These are phyloP conservation scores for Daubentonia madagascariensis DNA, from an alignment of 2,113 vertebrate genomes.

Conservation along the genomic window DNA sequence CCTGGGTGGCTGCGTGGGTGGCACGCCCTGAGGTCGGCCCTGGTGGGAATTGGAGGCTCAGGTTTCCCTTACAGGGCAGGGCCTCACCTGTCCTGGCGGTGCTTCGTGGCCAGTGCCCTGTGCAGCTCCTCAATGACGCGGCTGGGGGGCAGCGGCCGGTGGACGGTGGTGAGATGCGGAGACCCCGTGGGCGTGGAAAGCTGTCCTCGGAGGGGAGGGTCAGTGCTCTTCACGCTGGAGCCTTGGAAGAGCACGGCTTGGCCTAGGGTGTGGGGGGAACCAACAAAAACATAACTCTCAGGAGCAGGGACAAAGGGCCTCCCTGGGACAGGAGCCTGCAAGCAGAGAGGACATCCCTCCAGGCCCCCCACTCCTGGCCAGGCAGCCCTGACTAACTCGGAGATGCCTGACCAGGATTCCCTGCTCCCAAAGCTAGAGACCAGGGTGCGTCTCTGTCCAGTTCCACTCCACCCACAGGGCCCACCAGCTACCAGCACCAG, in stretches of 20 bases:
- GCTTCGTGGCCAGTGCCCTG: slow-evolving; percentile 94
- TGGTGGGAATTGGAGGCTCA: rapidly evolving
- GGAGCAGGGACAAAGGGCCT: slow-evolving; percentile 84
- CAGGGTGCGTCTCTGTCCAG: rapidly evolving
- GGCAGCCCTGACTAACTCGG: rapidly evolving
- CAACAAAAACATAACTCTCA: slow-evolving; percentile 84
- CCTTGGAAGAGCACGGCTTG: slow-evolving; percentile 83
- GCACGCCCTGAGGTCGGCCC: rapidly evolving
- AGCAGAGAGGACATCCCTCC: not conserved
- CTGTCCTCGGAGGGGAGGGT: slow-evolving; percentile 85
- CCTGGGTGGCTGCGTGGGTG: rapidly evolving
- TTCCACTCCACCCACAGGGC: rapidly evolving
- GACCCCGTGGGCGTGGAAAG: slow-evolving; percentile 91
- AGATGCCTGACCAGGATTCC: not conserved
- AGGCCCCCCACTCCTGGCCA: rapidly evolving
- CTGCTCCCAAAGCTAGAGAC: not conserved
- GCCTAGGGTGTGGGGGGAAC: slow-evolving; percentile 85
- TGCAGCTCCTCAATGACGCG: slow-evolving; percentile 98
- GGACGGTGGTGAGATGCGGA: slow-evolving; percentile 89
- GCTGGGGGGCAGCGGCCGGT: slow-evolving; percentile 93
- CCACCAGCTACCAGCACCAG: rapidly evolving
- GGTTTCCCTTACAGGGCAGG: rapidly evolving
- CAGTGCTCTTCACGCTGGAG: slow-evolving; percentile 80
- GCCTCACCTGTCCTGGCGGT: slow-evolving; percentile 94
- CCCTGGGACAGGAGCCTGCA: not conserved